phyloP scores from a whole-genome alignment of 2,888 invertebrate genomes.

The Thymelicus sylvestris region DNA sequence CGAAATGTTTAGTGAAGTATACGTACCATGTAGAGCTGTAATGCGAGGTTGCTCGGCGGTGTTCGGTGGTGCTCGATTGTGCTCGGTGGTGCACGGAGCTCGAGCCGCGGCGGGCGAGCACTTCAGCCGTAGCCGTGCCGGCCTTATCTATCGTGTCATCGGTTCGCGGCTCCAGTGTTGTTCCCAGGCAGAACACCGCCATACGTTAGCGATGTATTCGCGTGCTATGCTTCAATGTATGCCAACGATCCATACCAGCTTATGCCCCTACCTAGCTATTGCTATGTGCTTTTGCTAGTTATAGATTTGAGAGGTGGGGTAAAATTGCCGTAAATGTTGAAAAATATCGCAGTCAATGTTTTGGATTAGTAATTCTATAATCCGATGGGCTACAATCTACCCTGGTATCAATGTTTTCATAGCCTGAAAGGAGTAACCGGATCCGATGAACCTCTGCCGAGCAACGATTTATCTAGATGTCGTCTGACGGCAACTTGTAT shows the following conservation, averaged over 20 bases:
- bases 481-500: too few relatives aligned
- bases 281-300: neutral
- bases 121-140: neutral
- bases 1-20: too few relatives aligned
- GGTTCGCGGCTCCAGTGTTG: conserved; percentile 1
- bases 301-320: conserved; percentile 7
- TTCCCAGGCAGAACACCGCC: conserved; percentile 5
- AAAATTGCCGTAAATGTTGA: too few relatives aligned
- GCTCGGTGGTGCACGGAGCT: neutral
- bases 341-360: too few relatives aligned
- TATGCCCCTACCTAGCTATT: neutral
- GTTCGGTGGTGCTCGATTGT: neutral
- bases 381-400: too few relatives aligned
- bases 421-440: neutral
- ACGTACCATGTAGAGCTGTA: too few relatives aligned
- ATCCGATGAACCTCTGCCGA: neutral
- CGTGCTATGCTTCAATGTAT: conserved; percentile 25
- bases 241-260: conserved; percentile 23
- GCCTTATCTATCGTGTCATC: conserved; percentile 10
- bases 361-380: too few relatives aligned
- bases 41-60: too few relatives aligned
- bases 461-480: neutral
- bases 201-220: conserved; percentile 22
- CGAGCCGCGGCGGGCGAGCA: neutral
- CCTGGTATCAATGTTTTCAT: too few relatives aligned